Conservation (phyloP, 2,797 vertebrate genomes). For the Urosaurus nigricauda region DNA sequence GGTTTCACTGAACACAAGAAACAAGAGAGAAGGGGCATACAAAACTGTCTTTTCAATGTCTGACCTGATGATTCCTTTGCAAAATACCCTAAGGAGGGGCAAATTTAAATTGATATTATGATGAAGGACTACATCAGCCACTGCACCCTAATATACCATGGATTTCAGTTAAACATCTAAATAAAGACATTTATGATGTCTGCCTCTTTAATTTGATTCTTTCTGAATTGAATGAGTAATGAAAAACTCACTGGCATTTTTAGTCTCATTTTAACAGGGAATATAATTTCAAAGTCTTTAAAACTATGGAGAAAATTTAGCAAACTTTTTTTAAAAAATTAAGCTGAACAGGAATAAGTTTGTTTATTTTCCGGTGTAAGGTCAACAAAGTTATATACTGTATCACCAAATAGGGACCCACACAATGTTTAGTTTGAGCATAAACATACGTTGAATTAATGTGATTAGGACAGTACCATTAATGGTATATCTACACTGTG, state of each 20-base stretch:
- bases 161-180: not conserved
- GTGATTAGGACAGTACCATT: not conserved
- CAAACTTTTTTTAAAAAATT: not conserved
- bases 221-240: not conserved
- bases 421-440: not conserved
- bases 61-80: not conserved
- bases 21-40: not conserved
- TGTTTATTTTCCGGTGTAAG: not conserved
- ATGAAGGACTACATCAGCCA: not conserved
- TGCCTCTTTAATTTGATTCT: not conserved
- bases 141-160: not conserved
- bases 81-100: not conserved
- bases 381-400: not conserved
- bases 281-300: not conserved
- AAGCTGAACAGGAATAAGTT: not conserved
- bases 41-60: not conserved
- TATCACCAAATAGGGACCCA: not conserved
- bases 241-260: not conserved
- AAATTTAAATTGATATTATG: constrained; percentile 5
- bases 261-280: not conserved
- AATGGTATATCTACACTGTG: not conserved
- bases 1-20: not conserved
- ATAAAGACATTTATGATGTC: not conserved
- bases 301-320: not conserved
- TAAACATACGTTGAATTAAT: not conserved